A percentile compares a stretch with the other conserved stretches of the same genome.
These are phyloP conservation scores for Myotis lucifugus DNA, from an alignment of 2,113 vertebrate genomes.

Conservation along the genomic window DNA sequence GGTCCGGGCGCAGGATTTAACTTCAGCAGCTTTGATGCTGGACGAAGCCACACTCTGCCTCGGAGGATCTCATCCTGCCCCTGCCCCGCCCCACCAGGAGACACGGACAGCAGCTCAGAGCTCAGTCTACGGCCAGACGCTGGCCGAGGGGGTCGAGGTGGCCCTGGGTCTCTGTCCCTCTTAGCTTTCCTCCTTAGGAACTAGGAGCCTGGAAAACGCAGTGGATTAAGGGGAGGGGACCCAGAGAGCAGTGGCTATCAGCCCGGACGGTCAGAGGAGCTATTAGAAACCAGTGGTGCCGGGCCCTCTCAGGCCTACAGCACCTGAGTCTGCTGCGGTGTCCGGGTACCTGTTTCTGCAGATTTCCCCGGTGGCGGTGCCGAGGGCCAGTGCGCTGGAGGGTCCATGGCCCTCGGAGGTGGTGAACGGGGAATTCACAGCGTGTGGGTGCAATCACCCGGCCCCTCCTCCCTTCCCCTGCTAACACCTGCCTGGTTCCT, in stretches of 20 bases:
- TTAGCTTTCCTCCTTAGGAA: not conserved
- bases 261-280: no score
- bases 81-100: not conserved
- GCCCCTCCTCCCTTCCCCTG: not conserved
- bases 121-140: not conserved
- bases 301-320: not conserved
- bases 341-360: not conserved
- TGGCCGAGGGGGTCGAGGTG: not conserved
- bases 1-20: not conserved
- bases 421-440: not conserved
- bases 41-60: not conserved
- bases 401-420: not conserved
- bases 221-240: not conserved
- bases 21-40: not conserved
- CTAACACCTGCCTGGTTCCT: not conserved
- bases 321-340: not conserved
- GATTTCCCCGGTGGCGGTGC: not conserved
- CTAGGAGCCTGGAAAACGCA: not conserved
- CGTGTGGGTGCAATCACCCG: not conserved
- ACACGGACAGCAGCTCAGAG: not conserved
- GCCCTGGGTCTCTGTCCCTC: no score
- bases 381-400: no score
- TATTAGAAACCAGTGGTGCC: not conserved
- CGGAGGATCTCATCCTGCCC: no score
- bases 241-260: not conserved